Percentiles rank a stretch among this genome's conserved stretches.
Conservation (phyloP, 1,140 invertebrate species). For the Coptotermes formosanus region DNA sequence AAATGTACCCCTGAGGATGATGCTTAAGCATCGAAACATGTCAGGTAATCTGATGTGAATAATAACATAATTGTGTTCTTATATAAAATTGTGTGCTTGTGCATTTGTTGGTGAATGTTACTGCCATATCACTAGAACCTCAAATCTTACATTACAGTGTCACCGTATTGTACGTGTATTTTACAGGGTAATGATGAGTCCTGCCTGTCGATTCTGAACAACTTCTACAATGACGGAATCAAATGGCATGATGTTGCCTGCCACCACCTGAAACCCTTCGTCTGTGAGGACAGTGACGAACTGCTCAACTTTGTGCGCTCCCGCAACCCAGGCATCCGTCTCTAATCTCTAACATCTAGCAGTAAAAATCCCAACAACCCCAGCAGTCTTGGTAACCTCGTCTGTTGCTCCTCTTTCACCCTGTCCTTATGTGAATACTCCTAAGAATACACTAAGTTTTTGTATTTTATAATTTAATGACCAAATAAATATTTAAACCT, state of each 20-base stretch:
- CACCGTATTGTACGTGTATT: background rate
- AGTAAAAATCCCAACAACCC: too few species aligned
- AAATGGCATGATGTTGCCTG: constrained; percentile 93
- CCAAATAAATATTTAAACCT: constrained; percentile 9
- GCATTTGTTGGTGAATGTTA: too few species aligned
- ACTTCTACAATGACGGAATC: constrained; percentile 89
- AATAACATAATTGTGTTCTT: too few species aligned
- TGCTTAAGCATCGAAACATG: too few species aligned
- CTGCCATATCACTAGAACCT: too few species aligned
- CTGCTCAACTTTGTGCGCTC: constrained; percentile 86
- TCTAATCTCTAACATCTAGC: constrained; percentile 54
- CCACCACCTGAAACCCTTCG: constrained; percentile 88
- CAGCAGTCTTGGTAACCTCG: too few species aligned
- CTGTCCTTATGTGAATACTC: background rate
- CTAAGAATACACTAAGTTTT: background rate
- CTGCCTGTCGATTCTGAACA: constrained; percentile 84
- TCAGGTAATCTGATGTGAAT: too few species aligned
- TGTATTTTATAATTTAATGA: constrained; percentile 11
- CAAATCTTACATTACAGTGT: too few species aligned
- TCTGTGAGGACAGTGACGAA: constrained; percentile 90
- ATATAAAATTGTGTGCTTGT: too few species aligned
- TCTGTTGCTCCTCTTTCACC: background rate
- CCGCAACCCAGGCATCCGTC: constrained; percentile 77
- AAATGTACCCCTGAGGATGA: too few species aligned
- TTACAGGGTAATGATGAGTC: constrained; percentile 84